Evolutionary conservation across 30 jellyfish, hydroid and myxozoan genomes (phyloP).

Genomic region (Euphysa ruthae): DNA sequence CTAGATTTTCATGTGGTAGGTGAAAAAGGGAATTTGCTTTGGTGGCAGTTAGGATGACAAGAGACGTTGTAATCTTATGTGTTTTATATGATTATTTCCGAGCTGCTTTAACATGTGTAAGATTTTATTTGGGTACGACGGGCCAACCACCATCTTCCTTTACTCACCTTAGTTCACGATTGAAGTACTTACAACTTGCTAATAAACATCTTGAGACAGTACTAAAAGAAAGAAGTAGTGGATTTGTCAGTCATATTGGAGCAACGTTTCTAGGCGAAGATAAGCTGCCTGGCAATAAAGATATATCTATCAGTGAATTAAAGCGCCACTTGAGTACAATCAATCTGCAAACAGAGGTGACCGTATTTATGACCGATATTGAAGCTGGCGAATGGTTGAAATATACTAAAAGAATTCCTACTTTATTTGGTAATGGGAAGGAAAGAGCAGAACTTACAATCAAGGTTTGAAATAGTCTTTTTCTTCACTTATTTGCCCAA

Average conservation of each 20-base stretch:
- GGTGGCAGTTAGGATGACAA: too few species aligned
- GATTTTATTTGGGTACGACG: conserved; percentile 79
- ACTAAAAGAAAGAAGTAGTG: conserved; percentile 55
- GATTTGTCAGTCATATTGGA: conserved; percentile 89
- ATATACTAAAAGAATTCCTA: conserved; percentile 41
- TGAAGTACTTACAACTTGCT: conserved; percentile 55
- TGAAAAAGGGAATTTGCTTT: too few species aligned
- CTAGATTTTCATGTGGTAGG: too few species aligned
- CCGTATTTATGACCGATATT: conserved; percentile 27
- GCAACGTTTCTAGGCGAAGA: conserved; percentile 60
- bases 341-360: conserved; percentile 64
- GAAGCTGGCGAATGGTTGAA: neutral
- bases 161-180: conserved; percentile 47
- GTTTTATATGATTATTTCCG: conserved; percentile 66
- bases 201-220: conserved; percentile 48
- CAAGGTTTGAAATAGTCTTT: conserved; percentile 39
- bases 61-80: too few species aligned
- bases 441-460: conserved; percentile 81
- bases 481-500: too few species aligned
- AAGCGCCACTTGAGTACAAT: conserved; percentile 70
- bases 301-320: conserved; percentile 56
- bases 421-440: conserved; percentile 86
- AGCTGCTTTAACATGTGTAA: conserved; percentile 89
- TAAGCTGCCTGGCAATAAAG: conserved; percentile 32
- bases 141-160: conserved; percentile 67